Evolutionary conservation across 2,888 invertebrate genomes (phyloP), one percentile per base, ranked within the genome.

Genomic region (Rhabditoides inermis): DNA sequence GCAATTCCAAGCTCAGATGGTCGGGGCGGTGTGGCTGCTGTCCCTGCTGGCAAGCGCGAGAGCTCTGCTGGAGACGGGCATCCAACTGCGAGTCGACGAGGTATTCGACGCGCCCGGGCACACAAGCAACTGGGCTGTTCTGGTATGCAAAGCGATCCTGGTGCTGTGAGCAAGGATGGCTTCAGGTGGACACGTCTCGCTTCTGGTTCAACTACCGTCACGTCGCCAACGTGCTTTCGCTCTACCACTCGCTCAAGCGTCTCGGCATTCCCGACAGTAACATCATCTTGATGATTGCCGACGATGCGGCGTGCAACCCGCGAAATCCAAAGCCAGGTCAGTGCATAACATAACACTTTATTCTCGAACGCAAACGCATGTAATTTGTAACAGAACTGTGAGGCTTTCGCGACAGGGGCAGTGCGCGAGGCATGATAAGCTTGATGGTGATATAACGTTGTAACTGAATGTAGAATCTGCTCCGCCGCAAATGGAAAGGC

Each of bases 141-240:
- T 99, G 50, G 95, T 99, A 0, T 95, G 95, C 78, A 95, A 65
- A 20, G 60, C 61, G 2, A 65, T 58, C 41, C 49, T 25, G 15
- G 45, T 23, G 18, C 25, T 30, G 15, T 3, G 10, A 3, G 2
- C 3, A 15, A 2, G 20, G 18, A 3, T 3, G 30, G 2, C n/a
- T 98, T 15, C 79, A 98, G 50, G 94, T 98, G 0, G 94, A 18
- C 10, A 7, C 95, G 0, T 95, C 94, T 0, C 82, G 95, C 52
- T 99, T 98, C 79, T 99, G 98, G 98, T 98, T 98, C 77, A 99
- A 99, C 78, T 99, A 99, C 78, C 84, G 98, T 5, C 98, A 99
- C 84, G 92, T 95, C 28, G 94, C 98, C 3, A 99, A 99, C 78
- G 95, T 95, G 0, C 79, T 99, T 20, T 98, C 95, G 0, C 90